phyloP scores from a whole-genome alignment of 2,888 invertebrate genomes.

The Aphodius sticticus region DNA sequence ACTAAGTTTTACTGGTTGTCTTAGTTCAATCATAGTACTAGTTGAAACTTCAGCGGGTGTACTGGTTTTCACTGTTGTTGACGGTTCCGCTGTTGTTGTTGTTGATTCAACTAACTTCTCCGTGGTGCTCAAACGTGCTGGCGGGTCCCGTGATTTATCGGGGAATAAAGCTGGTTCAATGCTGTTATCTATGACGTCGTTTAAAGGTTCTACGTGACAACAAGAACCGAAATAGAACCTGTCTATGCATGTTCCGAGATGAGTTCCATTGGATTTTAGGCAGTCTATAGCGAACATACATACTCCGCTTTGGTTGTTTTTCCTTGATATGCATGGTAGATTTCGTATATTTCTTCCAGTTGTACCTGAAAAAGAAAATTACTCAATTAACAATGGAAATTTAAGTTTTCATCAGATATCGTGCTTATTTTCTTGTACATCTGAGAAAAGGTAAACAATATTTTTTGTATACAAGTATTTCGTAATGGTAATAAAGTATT shows the following conservation, averaged over 20 bases:
- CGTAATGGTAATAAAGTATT: no score
- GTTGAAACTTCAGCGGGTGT: constrained; percentile 49
- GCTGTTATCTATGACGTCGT: constrained; percentile 68
- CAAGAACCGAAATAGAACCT: constrained; percentile 94
- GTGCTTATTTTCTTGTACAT: no score
- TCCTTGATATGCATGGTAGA: constrained; percentile 84
- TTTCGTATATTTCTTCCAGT: constrained; percentile 88
- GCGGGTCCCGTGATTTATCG: constrained; percentile 50
- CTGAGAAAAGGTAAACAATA: constrained; percentile 26
- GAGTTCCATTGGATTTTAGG: constrained; percentile 88
- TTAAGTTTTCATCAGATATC: no score
- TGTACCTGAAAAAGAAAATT: constrained; percentile 69
- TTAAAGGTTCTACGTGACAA: constrained; percentile 76
- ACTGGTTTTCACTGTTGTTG: constrained; percentile 34
- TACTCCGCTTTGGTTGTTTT: constrained; percentile 80
- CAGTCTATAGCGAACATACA: constrained; percentile 97
- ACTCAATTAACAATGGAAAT: no score
- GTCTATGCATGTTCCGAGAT: constrained; percentile 91
- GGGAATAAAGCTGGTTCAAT: constrained; percentile 70
- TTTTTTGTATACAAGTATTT: background rate
- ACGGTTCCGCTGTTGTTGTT: constrained; percentile 25
- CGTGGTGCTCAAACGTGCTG: constrained; percentile 46
- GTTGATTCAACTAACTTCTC: constrained; percentile 29
- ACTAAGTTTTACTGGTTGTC: constrained; percentile 33
- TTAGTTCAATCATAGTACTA: constrained; percentile 48